These are phyloP conservation scores for Otolemur crassicaudatus DNA, from an alignment of 2,797 vertebrate genomes.

Conservation along the genomic window DNA sequence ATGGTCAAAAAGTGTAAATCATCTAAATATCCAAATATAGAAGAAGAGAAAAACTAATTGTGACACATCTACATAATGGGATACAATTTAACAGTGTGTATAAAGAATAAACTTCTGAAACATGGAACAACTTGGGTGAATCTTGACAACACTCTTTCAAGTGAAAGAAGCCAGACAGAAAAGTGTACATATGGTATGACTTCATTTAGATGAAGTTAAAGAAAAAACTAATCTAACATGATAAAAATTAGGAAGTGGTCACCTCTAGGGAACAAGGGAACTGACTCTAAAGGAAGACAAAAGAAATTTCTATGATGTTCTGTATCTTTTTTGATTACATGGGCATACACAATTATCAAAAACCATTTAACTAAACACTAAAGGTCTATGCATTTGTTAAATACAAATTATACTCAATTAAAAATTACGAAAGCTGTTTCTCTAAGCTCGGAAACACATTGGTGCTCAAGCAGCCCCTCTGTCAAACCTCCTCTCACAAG, in stretches of 20 bases:
- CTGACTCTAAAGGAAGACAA: not conserved
- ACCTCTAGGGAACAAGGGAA: not conserved
- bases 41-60: not conserved
- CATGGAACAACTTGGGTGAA: not conserved
- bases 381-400: not conserved
- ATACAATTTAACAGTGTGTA: not conserved
- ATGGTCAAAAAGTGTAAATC: not conserved
- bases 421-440: not conserved
- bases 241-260: conserved; percentile 36
- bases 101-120: conserved; percentile 8
- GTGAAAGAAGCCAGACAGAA: not conserved
- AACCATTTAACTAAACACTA: not conserved
- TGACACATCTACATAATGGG: not conserved
- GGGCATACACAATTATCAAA: not conserved
- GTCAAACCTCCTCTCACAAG: not conserved
- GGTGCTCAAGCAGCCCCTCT: not conserved
- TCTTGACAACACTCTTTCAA: conserved; percentile 15
- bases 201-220: conserved; percentile 5
- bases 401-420: conserved; percentile 40
- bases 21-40: not conserved
- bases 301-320: not conserved
- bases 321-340: not conserved
- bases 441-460: not conserved
- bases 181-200: not conserved
- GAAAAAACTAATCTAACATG: not conserved